Evolutionary conservation across 2,113 vertebrate genomes (phyloP).

Genomic region (Gila orcuttii): DNA sequence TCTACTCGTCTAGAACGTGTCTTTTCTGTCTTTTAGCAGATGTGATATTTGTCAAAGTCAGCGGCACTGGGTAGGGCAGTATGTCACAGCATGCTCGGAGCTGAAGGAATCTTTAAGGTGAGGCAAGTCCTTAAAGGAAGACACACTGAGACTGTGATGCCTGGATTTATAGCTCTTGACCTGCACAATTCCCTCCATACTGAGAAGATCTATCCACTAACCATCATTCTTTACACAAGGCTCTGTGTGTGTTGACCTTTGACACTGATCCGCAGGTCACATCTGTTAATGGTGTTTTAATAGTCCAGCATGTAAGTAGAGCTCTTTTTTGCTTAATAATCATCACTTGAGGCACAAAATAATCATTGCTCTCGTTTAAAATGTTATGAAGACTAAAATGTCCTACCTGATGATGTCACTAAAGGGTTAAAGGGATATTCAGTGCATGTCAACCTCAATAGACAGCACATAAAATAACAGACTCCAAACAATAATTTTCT

Average conservation of each 20-base stretch:
- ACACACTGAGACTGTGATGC: conserved; percentile 37
- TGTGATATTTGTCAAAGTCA: conserved; percentile 53
- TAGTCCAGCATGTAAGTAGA: conserved; percentile 3
- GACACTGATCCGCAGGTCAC: conserved; percentile 9
- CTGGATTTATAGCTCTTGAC: conserved; percentile 48
- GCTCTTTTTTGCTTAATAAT: conserved; percentile 4
- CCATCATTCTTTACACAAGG: not conserved
- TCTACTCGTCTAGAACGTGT: conserved; percentile 16
- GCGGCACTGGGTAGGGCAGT: conserved; percentile 14
- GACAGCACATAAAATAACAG: not conserved
- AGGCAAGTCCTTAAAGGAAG: conserved; percentile 37
- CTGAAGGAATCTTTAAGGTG: conserved; percentile 38
- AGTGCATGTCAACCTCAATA: not conserved
- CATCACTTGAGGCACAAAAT: conserved; percentile 10
- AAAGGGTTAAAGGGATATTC: not conserved
- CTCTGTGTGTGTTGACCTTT: not conserved
- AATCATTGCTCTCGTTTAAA: conserved; percentile 35
- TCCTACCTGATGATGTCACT: conserved; percentile 14
- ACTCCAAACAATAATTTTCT: no score
- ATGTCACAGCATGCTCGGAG: conserved; percentile 4
- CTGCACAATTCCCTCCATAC: conserved; percentile 24
- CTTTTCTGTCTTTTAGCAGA: conserved; percentile 37
- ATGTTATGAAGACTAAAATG: not conserved
- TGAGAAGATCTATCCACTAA: not conserved
- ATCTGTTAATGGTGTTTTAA: conserved; percentile 23